These are phyloP conservation scores for Tricholaema leucomelas DNA, from an alignment of 2,113 vertebrate species.

Conservation along the genomic window DNA sequence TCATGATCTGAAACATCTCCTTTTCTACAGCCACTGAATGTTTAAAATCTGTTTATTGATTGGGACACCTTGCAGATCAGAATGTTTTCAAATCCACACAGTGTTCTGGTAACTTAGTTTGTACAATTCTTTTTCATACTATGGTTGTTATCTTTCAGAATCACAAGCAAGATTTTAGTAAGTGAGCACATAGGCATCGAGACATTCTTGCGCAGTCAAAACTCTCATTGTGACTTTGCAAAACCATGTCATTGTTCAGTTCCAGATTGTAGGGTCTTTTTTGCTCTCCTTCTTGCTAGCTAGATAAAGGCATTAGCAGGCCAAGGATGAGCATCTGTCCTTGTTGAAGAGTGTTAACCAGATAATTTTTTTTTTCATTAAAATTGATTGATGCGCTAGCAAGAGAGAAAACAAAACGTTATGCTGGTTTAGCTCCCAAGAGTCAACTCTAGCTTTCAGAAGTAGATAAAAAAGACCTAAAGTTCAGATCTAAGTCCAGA, in stretches of 20 bases:
- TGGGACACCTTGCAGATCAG: background rate
- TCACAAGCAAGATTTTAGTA: background rate
- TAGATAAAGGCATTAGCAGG: background rate
- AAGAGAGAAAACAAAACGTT: conserved; percentile 14
- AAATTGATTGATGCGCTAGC: conserved; percentile 55
- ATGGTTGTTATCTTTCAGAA: background rate
- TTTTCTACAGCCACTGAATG: background rate
- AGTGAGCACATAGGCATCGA: background rate
- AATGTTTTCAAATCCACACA: background rate
- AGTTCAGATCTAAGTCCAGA: conserved; percentile 28
- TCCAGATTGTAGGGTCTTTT: background rate
- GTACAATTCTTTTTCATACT: background rate
- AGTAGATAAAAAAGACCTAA: conserved; percentile 12
- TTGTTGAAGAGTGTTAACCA: conserved; percentile 27
- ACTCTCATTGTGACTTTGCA: conserved; percentile 8
- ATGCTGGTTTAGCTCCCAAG: conserved; percentile 1
- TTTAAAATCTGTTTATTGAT: background rate
- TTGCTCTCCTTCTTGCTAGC: background rate
- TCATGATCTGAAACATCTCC: background rate
- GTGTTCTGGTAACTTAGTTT: background rate
- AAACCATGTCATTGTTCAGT: background rate
- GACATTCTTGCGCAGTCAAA: conserved; percentile 1
- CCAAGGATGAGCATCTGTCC: background rate
- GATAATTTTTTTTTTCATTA: background rate
- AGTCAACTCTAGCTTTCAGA: background rate